Percentiles rank a stretch among this genome's conserved stretches.
phyloP scores from a whole-genome alignment of 1,140 invertebrate species.

The honey bee (Apis mellifera) region Amel_HAv3.1 CM009939.2:4131501-4132000 shows the following conservation, averaged over 20 bases:
- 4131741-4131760: too few relatives aligned
- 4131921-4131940: constrained; percentile 5
- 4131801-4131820: constrained; percentile 68
- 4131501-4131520: too few relatives aligned
- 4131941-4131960: constrained; percentile 22
- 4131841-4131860: constrained; percentile 23
- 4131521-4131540: neutral
- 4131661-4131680: neutral
- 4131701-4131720: constrained; percentile 11
- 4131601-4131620: neutral
- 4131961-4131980: constrained; percentile 19
- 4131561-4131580: constrained; percentile 28
- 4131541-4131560: neutral
- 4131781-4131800: constrained; percentile 61
- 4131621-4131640: neutral
- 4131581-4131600: constrained; percentile 43
- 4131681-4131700: constrained; percentile 1
- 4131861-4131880: constrained; percentile 20
- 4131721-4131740: constrained; percentile 3
- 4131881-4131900: constrained; percentile 16
- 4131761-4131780: constrained; percentile 1
- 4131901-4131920: constrained; percentile 1
- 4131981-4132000: neutral
- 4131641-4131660: neutral
- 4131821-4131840: constrained; percentile 24